A percentile compares a stretch with the other conserved stretches of the same genome.
Evolutionary conservation across 2,797 vertebrate species (phyloP).

Genomic region (Micromesistius poutassou): DNA sequence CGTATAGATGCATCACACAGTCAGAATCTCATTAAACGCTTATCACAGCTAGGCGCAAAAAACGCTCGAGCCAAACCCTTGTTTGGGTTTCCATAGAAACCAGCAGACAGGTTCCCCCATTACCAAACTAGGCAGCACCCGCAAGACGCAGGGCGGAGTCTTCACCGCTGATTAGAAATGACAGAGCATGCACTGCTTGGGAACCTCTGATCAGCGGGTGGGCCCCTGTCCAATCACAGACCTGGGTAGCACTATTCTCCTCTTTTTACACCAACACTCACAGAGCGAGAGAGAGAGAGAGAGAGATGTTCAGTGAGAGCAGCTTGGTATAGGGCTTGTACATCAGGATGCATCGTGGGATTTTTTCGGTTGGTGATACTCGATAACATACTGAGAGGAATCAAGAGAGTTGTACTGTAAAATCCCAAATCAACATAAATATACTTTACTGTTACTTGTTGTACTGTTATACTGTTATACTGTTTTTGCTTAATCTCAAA

Average conservation of each 20-base stretch:
- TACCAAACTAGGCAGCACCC: conserved; percentile 41
- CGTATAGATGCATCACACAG: conserved; percentile 28
- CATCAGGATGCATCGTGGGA: no score
- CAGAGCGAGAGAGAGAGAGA: not conserved
- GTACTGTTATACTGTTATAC: no score
- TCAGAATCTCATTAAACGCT: conserved; percentile 65
- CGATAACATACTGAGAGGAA: no score
- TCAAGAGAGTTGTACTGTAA: no score
- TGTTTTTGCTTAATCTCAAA: no score
- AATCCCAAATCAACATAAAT: no score
- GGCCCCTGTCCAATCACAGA: conserved; percentile 31
- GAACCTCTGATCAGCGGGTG: conserved; percentile 32
- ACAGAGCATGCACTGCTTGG: conserved; percentile 16
- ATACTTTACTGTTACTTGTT: no score
- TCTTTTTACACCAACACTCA: conserved; percentile 49
- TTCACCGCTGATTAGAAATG: conserved; percentile 42
- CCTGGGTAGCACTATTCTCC: conserved; percentile 16
- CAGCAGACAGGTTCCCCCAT: conserved; percentile 59
- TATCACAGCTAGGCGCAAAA: conserved; percentile 44
- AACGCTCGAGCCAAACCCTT: conserved; percentile 44
- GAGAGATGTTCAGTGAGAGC: conserved; percentile 22
- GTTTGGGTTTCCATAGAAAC: conserved; percentile 66
- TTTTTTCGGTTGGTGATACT: no score
- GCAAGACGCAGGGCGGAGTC: conserved; percentile 28
- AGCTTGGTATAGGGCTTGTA: conserved; percentile 7